Evolutionary conservation across 2,113 vertebrate genomes (phyloP).

Genomic region (Ameiurus melas): DNA sequence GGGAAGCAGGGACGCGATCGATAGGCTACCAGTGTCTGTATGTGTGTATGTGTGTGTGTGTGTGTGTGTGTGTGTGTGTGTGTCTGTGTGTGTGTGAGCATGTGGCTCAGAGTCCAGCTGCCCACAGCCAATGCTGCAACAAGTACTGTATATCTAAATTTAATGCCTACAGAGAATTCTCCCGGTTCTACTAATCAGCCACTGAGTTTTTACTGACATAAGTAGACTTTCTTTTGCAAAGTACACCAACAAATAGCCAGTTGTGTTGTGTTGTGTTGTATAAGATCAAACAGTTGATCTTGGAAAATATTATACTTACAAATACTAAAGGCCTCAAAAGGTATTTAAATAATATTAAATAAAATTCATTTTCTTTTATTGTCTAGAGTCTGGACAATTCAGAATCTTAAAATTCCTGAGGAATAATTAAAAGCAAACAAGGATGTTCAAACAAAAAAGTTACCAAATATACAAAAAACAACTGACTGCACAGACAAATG

Average conservation of each 20-base stretch:
- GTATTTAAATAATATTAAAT: background rate
- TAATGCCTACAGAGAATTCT: background rate
- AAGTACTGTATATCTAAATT: background rate
- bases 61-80: background rate
- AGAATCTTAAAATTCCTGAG: background rate
- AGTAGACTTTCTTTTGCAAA: too few species aligned
- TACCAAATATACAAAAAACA: background rate
- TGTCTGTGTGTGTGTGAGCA: background rate
- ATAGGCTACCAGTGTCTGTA: background rate
- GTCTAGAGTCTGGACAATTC: background rate
- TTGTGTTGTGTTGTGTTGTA: background rate
- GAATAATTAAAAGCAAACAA: background rate
- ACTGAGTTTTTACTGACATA: background rate
- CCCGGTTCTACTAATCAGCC: background rate
- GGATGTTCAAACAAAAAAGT: background rate
- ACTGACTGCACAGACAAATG: background rate
- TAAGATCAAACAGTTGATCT: background rate
- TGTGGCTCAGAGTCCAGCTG: background rate
- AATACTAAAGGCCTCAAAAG: background rate
- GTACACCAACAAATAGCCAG: background rate
- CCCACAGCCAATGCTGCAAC: background rate
- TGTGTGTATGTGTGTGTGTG: background rate
- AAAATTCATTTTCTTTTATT: background rate
- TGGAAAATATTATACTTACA: background rate
- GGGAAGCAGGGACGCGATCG: background rate